Evolutionary conservation across 2,113 vertebrate genomes (phyloP).

Genomic region (Pogona vitticeps): DNA sequence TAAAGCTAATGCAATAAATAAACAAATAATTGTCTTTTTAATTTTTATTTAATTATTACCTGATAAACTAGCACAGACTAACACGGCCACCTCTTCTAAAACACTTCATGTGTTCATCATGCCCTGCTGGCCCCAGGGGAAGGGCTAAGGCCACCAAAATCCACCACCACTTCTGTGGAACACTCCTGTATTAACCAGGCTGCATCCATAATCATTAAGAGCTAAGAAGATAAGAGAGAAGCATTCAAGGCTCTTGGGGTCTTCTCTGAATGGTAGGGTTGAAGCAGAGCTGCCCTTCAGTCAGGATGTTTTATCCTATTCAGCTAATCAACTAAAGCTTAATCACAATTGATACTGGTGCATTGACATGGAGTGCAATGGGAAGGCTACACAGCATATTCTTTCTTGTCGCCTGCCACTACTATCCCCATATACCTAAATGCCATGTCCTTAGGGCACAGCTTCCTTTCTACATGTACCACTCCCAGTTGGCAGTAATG

Average conservation of each 20-base stretch:
- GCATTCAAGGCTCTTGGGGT: background rate
- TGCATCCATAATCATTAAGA: background rate
- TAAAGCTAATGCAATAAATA: no score
- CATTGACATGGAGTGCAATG: background rate
- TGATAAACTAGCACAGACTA: no score
- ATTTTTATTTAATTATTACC: no score
- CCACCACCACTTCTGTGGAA: background rate
- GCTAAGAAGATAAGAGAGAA: background rate
- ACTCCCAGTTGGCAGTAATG: background rate
- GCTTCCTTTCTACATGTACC: background rate
- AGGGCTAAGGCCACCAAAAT: background rate
- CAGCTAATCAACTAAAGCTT: background rate
- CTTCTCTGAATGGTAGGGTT: background rate
- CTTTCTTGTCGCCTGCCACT: background rate
- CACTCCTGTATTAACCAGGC: background rate
- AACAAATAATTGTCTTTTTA: no score
- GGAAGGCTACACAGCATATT: background rate
- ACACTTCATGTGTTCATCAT: no score
- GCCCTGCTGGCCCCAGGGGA: background rate
- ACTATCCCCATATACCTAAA: background rate
- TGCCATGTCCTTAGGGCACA: conserved; percentile 11
- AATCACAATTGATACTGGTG: background rate
- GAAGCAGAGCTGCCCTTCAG: background rate
- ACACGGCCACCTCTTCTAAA: no score
- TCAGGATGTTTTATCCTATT: background rate